A percentile compares a stretch with the other conserved stretches of the same genome.
phyloP scores from a whole-genome alignment of 2,797 vertebrate genomes.

The Schizopygopsis malacanthus region DNA sequence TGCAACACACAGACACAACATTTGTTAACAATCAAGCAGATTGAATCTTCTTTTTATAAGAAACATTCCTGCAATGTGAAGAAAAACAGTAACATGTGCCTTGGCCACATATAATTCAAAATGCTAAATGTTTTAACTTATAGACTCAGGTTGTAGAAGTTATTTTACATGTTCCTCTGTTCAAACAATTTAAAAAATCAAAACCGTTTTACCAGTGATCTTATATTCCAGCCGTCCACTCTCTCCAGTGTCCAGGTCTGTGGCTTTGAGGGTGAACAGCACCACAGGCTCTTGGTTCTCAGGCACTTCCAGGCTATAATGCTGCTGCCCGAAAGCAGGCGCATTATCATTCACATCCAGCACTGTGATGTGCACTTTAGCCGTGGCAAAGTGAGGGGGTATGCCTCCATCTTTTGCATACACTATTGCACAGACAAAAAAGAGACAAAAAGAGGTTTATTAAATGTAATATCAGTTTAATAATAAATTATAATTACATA shows the following conservation, averaged over 20 bases:
- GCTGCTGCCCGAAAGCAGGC: constrained; percentile 83
- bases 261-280: constrained; percentile 87
- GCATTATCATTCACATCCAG: constrained; percentile 92
- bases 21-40: constrained; percentile 11
- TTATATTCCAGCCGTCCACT: constrained; percentile 88
- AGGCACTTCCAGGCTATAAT: constrained; percentile 87
- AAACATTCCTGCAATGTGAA: neutral
- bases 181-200: neutral
- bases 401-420: constrained; percentile 90
- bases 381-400: constrained; percentile 88
- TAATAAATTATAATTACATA: neutral
- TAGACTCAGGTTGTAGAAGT: neutral
- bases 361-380: constrained; percentile 84
- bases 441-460: neutral
- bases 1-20: neutral
- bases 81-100: neutral
- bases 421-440: constrained; percentile 73
- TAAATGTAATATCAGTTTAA: neutral
- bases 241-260: constrained; percentile 86
- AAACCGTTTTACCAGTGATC: constrained; percentile 81
- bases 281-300: constrained; percentile 87
- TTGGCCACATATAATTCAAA: neutral
- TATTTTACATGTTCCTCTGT: neutral
- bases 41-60: constrained; percentile 2
- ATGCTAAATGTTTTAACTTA: neutral